A percentile compares a stretch with the other conserved stretches of the same genome.
Conservation (phyloP, 2,113 vertebrate genomes). For the Eidolon helvum region DNA sequence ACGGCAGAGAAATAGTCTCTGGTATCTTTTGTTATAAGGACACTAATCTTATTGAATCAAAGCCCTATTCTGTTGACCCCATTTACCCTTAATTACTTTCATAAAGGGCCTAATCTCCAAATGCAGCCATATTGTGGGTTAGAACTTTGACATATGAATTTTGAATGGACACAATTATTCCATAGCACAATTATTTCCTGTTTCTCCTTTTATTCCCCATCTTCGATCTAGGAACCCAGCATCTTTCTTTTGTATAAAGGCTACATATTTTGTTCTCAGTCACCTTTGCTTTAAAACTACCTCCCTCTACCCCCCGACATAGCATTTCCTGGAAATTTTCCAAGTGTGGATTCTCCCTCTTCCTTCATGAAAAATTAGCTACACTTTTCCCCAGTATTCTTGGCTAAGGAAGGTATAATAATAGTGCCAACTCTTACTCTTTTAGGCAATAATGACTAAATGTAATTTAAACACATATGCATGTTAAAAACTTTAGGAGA, state of each 20-base stretch:
- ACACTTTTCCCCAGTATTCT: not conserved
- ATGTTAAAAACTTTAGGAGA: not conserved
- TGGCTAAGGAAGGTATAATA: not conserved
- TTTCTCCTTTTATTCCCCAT: not conserved
- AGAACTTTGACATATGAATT: not conserved
- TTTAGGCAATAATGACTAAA: not conserved
- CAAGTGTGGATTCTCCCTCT: not conserved
- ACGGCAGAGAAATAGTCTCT: not conserved
- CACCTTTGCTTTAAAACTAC: not conserved
- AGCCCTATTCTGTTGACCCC: not conserved
- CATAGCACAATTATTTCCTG: not conserved
- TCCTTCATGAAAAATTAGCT: not conserved
- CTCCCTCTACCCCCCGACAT: rapidly evolving
- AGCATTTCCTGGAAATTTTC: not conserved
- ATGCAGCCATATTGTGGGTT: not conserved
- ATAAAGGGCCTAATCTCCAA: not conserved
- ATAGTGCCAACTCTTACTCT: not conserved
- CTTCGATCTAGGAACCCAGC: not conserved
- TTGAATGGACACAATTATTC: not conserved
- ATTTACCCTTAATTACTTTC: not conserved
- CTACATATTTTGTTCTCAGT: not conserved
- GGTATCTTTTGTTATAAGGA: not conserved
- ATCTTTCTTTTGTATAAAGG: not conserved
- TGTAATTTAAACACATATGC: not conserved
- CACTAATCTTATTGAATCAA: not conserved